Evolutionary conservation across 2,797 vertebrate species (phyloP), one percentile per base, ranked within the genome.

Genomic region (Cygnus olor): DNA sequence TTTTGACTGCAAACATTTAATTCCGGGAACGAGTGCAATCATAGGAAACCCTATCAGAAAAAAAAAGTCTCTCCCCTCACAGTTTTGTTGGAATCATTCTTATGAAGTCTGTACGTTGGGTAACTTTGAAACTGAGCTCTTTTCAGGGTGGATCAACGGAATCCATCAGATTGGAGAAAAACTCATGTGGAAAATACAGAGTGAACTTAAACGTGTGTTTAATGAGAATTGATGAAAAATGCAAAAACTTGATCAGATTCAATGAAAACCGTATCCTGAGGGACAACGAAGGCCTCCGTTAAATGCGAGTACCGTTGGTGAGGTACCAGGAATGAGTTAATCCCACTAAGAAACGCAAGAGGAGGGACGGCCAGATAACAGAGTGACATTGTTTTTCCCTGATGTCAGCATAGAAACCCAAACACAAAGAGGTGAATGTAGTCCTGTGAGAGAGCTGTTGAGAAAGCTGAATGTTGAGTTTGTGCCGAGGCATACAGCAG

Each of bases 331-430:
- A 97, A 96, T 74, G 96, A 97, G 96, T 97, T 97, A 97, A 97
- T 95, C 96, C 95, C 94, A 80, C 49, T 87, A 36, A 17, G 80
- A 94, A 96, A 95, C 89, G 49, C 49, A 28, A 19, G 85, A 10
- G 38, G 95, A 96, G 90, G 92, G 96, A 95, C 76, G 68, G 91
- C 91, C 90, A 91, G 94, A 94, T 93, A 96, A 87, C 95, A 64
- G 73, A 97, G 84, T 91, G 93, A 90, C 96, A 94, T 90, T 96
- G 93, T 97, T 98, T 96, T 96, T 97, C 95, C 96, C 95, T 97
- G 97, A 96, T 98, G 97, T 97, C 97, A 98, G 93, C 94, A 60
- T 95, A 86, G 94, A 96, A 97, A 96, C 91, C 95, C 97, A 96
- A 96, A 96, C 94, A 97, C 96, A 96, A 96, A 97, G 95, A 92